These are phyloP conservation scores for Ploceus nigricollis DNA, from an alignment of 2,113 vertebrate species.

Conservation along the genomic window DNA sequence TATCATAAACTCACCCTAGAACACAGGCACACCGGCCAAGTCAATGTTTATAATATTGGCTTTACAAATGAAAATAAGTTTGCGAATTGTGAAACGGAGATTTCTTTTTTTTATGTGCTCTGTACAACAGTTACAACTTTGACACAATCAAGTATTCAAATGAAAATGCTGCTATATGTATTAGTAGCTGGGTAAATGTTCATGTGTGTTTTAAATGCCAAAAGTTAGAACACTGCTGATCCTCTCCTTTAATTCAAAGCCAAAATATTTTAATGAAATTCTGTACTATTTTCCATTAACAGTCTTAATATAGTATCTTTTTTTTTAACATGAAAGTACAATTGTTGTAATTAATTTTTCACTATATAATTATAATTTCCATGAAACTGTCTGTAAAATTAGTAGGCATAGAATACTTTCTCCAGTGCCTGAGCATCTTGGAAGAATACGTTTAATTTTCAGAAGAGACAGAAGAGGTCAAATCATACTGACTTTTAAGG, in stretches of 20 bases:
- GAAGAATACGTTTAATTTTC: not conserved
- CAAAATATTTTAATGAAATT: not conserved
- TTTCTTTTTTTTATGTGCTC: not conserved
- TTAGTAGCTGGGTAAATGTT: not conserved
- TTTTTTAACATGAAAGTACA: slow-evolving; percentile 38
- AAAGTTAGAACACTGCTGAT: not conserved
- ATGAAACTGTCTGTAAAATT: slow-evolving; percentile 30
- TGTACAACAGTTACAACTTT: not conserved
- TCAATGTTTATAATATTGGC: not conserved
- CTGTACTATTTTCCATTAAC: not conserved
- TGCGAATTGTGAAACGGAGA: not conserved
- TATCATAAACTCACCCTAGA: no score
- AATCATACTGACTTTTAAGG: not conserved
- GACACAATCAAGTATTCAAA: not conserved
- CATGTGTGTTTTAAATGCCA: not conserved
- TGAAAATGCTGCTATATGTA: not conserved
- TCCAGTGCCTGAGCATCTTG: not conserved
- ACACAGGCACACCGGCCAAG: fast-evolving
- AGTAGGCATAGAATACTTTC: not conserved
- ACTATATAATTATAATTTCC: not conserved
- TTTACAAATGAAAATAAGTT: not conserved
- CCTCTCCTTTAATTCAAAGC: not conserved
- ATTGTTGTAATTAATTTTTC: slow-evolving; percentile 37
- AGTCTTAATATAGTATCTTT: not conserved
- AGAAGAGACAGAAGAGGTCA: not conserved